Evolutionary conservation across 1,140 invertebrate species (phyloP), one percentile per base, ranked within the genome.

Genomic region (Drosophila lini): DNA sequence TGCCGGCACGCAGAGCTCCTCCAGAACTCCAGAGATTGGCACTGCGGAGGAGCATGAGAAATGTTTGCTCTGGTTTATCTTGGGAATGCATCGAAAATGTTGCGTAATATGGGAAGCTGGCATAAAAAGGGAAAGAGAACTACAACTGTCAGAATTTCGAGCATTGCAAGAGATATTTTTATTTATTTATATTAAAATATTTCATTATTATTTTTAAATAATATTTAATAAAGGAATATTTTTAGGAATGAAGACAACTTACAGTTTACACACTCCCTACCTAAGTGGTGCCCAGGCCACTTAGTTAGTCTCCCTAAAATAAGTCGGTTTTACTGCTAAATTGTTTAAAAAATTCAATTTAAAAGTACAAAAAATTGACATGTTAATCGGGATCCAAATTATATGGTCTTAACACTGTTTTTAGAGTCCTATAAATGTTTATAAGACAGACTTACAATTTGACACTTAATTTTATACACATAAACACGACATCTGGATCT

Each of bases 31-130:
- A 80, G 50, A 71, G 65, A 71, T 56, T 42, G 52, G 40, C n/a
- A 50, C 38, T 41, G 68, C 74, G 59, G 74, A 82, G 70, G 74
- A 78, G 64, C 81, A 52, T 83, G 80, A 80, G 76, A 82, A 84
- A 82, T 83, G 80, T 83, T 80, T 84, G 77, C 65, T 68, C 59
- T 61, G 42, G 34, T 40, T 78, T 78, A 83, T 83, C 80, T 84
- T 57, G 61, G 31, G 64, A 83, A 83, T 78, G 76, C 80, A 83
- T 74, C 69, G 47, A 73, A 34, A 32, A 71, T 41, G 40, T 74
- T 79, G 68, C 68, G 77, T 79, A 79, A 79, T 78, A 58, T 73
- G 67, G 76, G 42, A 64, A 73, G 65, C 38, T 22, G 25, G 11
- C 19, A 25, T 36, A 15, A 42, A 28, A 22, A 34, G 41, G 28